Evolutionary conservation across 2,888 invertebrate genomes (phyloP).

Genomic region (Xestia ashworthii): DNA sequence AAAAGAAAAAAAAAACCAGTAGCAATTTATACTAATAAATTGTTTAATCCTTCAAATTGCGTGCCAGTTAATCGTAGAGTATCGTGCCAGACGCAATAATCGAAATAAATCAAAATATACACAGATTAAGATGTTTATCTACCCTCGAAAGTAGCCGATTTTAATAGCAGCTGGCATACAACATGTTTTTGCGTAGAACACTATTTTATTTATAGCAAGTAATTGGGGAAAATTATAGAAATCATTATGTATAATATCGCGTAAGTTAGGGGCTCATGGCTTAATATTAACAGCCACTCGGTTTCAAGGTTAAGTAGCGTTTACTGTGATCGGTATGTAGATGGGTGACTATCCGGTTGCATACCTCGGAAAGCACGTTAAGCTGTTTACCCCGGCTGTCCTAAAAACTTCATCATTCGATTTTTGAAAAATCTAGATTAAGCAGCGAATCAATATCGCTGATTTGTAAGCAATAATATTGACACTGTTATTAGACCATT

Average conservation of each 20-base stretch:
- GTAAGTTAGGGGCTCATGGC: not conserved
- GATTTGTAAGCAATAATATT: no score
- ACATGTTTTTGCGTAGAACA: constrained; percentile 6
- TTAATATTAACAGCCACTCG: not conserved
- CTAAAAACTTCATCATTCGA: no score
- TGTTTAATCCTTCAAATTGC: constrained; percentile 27
- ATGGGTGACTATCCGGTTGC: not conserved
- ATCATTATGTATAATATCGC: not conserved
- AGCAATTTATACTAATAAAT: not conserved
- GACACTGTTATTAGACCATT: no score
- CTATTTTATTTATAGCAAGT: constrained; percentile 19
- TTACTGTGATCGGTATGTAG: not conserved
- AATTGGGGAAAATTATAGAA: not conserved
- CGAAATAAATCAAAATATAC: constrained; percentile 46
- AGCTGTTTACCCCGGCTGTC: not conserved
- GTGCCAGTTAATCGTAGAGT: constrained; percentile 33
- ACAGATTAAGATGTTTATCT: constrained; percentile 45
- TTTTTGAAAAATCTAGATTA: no score
- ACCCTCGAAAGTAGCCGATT: constrained; percentile 16
- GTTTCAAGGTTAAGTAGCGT: not conserved
- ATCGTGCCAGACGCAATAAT: constrained; percentile 39
- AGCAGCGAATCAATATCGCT: no score
- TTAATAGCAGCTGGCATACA: constrained; percentile 18
- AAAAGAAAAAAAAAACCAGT: constrained; percentile 11
- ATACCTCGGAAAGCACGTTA: not conserved